These are phyloP conservation scores for Chlamydotis undulata DNA, from an alignment of 2,113 vertebrate genomes.

Conservation along the genomic window DNA sequence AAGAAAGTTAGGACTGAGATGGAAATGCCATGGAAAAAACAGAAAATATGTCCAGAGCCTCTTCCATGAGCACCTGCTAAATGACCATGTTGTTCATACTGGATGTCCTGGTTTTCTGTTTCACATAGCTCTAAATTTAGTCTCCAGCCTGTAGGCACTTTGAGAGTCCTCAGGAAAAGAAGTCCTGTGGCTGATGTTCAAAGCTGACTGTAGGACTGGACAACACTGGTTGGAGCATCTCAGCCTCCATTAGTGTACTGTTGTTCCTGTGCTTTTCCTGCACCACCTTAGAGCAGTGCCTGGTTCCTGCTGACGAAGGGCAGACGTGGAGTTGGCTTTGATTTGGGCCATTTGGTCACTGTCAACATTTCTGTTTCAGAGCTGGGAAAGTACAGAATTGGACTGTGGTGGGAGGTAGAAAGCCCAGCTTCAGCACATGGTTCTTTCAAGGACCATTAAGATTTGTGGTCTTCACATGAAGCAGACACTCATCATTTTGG, in stretches of 20 bases:
- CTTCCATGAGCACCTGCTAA: neutral
- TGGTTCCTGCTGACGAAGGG: neutral
- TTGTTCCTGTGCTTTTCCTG: neutral
- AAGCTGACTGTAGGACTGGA: neutral
- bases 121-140: neutral
- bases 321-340: neutral
- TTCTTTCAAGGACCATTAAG: neutral
- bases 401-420: neutral
- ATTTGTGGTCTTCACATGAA: neutral
- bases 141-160: neutral
- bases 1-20: neutral
- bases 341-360: neutral
- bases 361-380: neutral
- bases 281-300: neutral
- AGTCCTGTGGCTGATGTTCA: neutral
- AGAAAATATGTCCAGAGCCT: neutral
- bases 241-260: neutral
- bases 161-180: neutral
- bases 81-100: neutral
- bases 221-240: neutral
- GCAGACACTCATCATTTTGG: neutral
- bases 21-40: neutral
- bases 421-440: neutral
- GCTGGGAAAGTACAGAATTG: neutral
- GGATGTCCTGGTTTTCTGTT: neutral